phyloP scores from a whole-genome alignment of 1,140 invertebrate species.

The Aleiodes sp. region DNA sequence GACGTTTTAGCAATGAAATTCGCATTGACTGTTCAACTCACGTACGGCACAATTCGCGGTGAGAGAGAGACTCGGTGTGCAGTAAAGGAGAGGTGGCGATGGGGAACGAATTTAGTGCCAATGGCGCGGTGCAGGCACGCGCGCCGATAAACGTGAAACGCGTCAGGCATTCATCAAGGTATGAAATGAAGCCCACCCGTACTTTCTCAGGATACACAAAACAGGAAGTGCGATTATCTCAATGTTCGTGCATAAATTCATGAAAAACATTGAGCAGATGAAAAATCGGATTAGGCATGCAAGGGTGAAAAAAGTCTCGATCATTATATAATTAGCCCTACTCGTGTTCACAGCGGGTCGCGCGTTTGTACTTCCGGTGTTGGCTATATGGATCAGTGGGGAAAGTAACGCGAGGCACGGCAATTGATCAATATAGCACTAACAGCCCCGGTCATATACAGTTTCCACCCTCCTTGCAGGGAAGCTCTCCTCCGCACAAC shows the following conservation, averaged over 20 bases:
- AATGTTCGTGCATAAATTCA: not conserved
- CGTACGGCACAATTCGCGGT: not conserved
- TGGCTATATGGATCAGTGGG: conserved; percentile 52
- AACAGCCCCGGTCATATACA: conserved; percentile 49
- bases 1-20: not conserved
- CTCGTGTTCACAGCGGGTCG: conserved; percentile 53
- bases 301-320: conserved; percentile 35
- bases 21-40: not conserved
- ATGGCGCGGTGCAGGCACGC: conserved; percentile 47
- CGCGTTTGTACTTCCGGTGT: conserved; percentile 36
- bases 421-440: conserved; percentile 67
- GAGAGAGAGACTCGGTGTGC: not conserved
- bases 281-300: not conserved
- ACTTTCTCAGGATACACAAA: conserved; percentile 2
- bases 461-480: conserved; percentile 24
- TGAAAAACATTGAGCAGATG: conserved; percentile 1
- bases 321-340: conserved; percentile 62
- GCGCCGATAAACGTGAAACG: conserved; percentile 57
- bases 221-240: not conserved
- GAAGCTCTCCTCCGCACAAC: conserved; percentile 35
- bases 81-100: conserved; percentile 35
- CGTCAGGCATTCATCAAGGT: conserved; percentile 51
- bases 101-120: conserved; percentile 44
- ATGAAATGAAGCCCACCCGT: conserved; percentile 14
- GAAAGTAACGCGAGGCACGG: conserved; percentile 65